Evolutionary conservation across 2,797 vertebrate genomes (phyloP).

Genomic region (Masticophis lateralis): DNA sequence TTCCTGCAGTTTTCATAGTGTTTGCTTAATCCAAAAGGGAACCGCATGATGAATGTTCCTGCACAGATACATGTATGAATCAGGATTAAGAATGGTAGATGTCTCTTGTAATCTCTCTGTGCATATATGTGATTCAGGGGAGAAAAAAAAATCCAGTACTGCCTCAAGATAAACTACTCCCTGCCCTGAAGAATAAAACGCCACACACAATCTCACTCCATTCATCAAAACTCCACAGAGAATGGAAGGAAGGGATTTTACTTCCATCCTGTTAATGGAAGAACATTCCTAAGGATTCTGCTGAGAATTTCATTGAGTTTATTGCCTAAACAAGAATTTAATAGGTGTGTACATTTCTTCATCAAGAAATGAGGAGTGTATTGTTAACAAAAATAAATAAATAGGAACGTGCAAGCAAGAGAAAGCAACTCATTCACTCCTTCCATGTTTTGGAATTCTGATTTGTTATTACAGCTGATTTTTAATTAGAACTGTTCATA

Average conservation of each 20-base stretch:
- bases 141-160: neutral
- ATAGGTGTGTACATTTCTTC: neutral
- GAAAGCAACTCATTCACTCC: neutral
- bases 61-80: neutral
- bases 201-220: neutral
- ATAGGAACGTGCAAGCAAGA: neutral
- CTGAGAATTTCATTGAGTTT: neutral
- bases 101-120: neutral
- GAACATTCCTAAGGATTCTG: neutral
- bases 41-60: neutral
- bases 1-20: neutral
- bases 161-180: neutral
- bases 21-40: neutral
- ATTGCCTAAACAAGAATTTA: neutral
- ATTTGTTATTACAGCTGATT: neutral
- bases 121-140: neutral
- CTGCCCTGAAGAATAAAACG: neutral
- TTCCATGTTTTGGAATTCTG: neutral
- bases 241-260: neutral
- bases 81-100: neutral
- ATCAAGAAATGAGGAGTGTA: neutral
- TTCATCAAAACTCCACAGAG: neutral
- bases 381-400: neutral
- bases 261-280: neutral
- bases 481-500: neutral